These are phyloP conservation scores for Drosophila lacteicornis DNA, from an alignment of 1,140 invertebrate genomes.

Conservation along the genomic window DNA sequence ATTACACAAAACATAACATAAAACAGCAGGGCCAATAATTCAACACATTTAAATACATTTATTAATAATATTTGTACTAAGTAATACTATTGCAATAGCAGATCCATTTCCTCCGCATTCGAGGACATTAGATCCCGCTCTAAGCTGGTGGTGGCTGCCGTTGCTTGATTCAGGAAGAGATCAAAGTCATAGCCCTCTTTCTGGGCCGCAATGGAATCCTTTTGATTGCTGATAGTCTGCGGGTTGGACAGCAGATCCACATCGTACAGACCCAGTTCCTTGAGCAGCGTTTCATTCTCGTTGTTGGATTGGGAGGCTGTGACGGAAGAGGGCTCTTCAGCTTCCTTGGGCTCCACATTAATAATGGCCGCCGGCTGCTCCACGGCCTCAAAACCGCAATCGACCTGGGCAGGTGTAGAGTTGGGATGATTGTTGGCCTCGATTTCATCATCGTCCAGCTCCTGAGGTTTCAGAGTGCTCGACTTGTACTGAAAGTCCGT, in stretches of 20 bases:
- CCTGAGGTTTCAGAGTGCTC: slow-evolving; percentile 86
- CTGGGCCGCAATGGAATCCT: slow-evolving; percentile 68
- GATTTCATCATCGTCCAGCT: slow-evolving; percentile 85
- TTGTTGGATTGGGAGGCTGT: slow-evolving; percentile 14
- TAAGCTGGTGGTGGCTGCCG: slow-evolving; percentile 55
- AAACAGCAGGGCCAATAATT: neutral
- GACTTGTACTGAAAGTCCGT: slow-evolving; percentile 96
- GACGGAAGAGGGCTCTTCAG: neutral
- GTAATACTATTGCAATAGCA: slow-evolving; percentile 65
- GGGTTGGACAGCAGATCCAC: slow-evolving; percentile 75
- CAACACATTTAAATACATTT: slow-evolving; percentile 18
- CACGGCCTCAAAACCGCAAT: slow-evolving; percentile 71
- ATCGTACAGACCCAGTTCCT: slow-evolving; percentile 76
- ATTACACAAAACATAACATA: too few relatives aligned
- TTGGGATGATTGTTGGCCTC: slow-evolving; percentile 60
- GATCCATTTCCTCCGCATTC: slow-evolving; percentile 76
- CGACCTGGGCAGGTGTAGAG: slow-evolving; percentile 44
- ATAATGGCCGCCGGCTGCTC: slow-evolving; percentile 75
- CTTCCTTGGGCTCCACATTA: slow-evolving; percentile 51
- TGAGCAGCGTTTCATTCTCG: slow-evolving; percentile 70
- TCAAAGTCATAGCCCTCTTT: slow-evolving; percentile 79
- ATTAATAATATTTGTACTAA: slow-evolving; percentile 33
- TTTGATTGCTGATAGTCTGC: slow-evolving; percentile 77
- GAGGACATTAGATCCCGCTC: slow-evolving; percentile 76
- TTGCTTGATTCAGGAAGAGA: slow-evolving; percentile 74